Base-by-base conservation (phyloP, 2,888 invertebrate genomes). In the Dolichopus griseipennis region DNA sequence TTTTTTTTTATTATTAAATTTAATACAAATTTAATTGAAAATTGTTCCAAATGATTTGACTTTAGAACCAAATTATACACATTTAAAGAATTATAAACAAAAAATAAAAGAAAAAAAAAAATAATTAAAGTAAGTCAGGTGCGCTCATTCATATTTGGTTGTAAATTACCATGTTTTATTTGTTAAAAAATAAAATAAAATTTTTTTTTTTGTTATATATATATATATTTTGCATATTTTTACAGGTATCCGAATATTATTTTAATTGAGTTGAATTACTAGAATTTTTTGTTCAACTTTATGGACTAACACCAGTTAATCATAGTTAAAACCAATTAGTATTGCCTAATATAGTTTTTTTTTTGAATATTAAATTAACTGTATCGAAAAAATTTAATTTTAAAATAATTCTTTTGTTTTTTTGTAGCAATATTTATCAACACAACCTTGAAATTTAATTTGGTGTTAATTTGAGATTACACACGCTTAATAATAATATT, bases 1-100 rank as follows among this genome's bases (percentile, higher is more conserved):
- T n/a, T n/a, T n/a, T n/a, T n/a, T n/a, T n/a, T n/a, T n/a, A n/a
- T 27, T 27, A 37, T 52, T 52, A 15, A 52, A 18, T 52, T 52
- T n/a, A 52, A 52, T 18, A 52, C 52, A 18, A 52, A 52, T 37
- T 37, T 7, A 37, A 37, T 37, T 37, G 12, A 52, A 52, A 52
- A 52, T 52, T 52, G 52, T 52, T 52, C 52, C 52, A 52, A 52
- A 52, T 52, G 52, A 52, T 52, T 52, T 52, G 18, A 52, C 52
- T 52, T 52, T 18, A 52, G 41, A 41, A 41, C 41, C 15, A 52
- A 52, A 15, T 52, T 18, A 18, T 15, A n/a, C 2, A 52, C 15
- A 52, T 18, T n/a, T 52, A 52, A 2, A 5, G 5, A 27, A 27
- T 27, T 27, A 4, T 27, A 27, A 27, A n/a, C n/a, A n/a, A 27